Evolutionary conservation across 2,797 vertebrate species (phyloP).

Genomic region (Lacerta agilis): DNA sequence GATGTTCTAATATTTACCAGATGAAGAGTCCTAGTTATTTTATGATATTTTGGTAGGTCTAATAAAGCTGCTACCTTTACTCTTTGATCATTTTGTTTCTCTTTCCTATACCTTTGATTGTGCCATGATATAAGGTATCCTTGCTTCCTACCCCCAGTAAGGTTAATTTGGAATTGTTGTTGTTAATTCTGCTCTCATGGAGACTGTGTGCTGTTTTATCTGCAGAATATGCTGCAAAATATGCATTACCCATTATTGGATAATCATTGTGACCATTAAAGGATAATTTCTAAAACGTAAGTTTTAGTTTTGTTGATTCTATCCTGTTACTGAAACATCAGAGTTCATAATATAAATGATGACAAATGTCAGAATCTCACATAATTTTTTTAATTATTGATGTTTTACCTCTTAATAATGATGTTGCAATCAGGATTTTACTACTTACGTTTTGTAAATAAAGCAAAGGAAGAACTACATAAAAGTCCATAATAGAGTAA

Average conservation of each 20-base stretch:
- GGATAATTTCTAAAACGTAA: neutral
- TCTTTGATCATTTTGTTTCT: neutral
- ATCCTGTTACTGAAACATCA: neutral
- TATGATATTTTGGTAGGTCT: neutral
- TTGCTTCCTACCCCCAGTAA: neutral
- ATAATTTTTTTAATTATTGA: neutral
- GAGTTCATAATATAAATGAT: neutral
- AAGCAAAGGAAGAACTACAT: neutral
- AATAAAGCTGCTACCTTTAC: neutral
- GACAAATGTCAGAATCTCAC: neutral
- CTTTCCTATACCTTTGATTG: neutral
- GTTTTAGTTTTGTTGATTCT: neutral
- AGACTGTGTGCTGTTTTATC: neutral
- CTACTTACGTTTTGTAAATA: neutral
- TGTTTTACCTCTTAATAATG: neutral
- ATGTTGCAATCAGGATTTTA: neutral
- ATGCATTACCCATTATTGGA: neutral
- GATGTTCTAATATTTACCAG: too few species aligned
- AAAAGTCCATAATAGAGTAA: neutral
- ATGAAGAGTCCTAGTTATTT: neutral
- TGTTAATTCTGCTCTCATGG: neutral
- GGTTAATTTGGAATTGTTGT: neutral
- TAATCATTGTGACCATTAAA: slow-evolving; percentile 6
- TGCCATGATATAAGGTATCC: neutral
- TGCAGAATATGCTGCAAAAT: neutral